These are phyloP conservation scores for Prunella strophiata DNA, from an alignment of 2,797 vertebrate species.

Conservation along the genomic window DNA sequence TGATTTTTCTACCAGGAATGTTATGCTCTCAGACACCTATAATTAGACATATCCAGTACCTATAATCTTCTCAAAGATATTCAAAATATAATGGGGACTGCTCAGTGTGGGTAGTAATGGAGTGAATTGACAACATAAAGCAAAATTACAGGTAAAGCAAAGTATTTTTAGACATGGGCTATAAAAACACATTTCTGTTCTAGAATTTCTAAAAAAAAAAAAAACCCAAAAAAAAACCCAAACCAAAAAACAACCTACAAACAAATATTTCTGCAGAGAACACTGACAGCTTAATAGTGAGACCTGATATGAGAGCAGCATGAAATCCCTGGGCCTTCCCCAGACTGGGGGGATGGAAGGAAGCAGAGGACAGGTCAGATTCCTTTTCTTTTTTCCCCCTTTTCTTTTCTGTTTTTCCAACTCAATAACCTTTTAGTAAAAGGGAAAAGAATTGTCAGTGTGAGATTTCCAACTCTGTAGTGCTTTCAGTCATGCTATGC, in stretches of 20 bases:
- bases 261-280: background rate
- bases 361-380: background rate
- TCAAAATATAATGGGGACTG: background rate
- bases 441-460: background rate
- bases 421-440: background rate
- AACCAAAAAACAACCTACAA: background rate
- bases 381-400: background rate
- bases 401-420: background rate
- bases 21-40: background rate
- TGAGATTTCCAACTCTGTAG: background rate
- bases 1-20: slow-evolving; percentile 1
- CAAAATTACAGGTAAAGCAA: background rate
- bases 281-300: background rate
- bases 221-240: background rate
- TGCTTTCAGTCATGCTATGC: background rate
- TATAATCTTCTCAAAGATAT: background rate
- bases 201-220: background rate
- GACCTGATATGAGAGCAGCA: background rate
- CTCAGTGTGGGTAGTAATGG: background rate
- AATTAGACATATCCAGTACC: background rate
- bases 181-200: background rate
- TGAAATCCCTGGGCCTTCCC: background rate
- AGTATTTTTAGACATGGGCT: background rate
- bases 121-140: background rate
- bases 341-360: background rate